These are phyloP conservation scores for Procapra przewalskii DNA, from an alignment of 2,113 vertebrate genomes.

Conservation along the genomic window DNA sequence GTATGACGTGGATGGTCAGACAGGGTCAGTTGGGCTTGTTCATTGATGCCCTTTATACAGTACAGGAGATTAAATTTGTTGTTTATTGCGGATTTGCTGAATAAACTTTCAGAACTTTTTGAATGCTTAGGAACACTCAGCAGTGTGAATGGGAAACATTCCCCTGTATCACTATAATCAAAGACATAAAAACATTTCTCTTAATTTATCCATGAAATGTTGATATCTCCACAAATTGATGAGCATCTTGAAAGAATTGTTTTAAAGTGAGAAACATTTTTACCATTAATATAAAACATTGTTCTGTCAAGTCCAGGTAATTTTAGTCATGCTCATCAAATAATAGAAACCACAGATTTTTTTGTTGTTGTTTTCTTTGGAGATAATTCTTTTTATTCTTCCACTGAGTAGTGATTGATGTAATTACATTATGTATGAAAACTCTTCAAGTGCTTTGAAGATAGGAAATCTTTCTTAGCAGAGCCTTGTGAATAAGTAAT, in stretches of 20 bases:
- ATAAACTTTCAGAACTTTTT: neutral
- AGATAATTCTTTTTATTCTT: constrained; percentile 1
- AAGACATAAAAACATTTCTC: neutral
- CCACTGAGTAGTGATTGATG: neutral
- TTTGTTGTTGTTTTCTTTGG: neutral
- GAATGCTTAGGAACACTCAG: neutral
- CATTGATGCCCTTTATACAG: neutral
- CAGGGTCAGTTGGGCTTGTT: neutral
- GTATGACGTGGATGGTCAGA: neutral
- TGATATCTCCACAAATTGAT: neutral
- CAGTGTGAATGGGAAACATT: too few relatives aligned
- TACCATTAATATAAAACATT: neutral
- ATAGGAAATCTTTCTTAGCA: neutral
- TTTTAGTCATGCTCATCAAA: neutral
- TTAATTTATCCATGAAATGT: neutral
- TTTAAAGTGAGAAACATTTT: neutral
- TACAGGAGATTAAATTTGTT: neutral
- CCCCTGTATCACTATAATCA: neutral
- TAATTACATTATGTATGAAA: neutral
- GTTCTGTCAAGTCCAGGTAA: neutral
- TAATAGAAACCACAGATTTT: neutral
- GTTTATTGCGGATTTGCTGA: neutral
- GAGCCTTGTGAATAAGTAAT: neutral
- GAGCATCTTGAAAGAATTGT: neutral
- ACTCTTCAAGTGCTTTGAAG: neutral